Evolutionary conservation across 2,797 vertebrate genomes (phyloP).

Genomic region (Halcyon smyrnensis): DNA sequence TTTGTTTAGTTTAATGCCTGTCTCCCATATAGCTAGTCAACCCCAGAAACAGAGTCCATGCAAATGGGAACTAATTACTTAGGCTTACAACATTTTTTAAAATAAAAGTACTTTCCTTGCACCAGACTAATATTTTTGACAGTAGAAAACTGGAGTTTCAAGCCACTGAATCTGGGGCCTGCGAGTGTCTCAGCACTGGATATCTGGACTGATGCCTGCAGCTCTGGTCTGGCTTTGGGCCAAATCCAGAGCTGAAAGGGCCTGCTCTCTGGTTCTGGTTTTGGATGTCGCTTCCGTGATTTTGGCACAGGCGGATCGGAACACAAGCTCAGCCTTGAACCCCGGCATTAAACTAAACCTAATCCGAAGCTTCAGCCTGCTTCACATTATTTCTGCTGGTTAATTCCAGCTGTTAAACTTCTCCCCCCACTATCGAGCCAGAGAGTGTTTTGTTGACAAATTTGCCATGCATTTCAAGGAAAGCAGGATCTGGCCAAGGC

Average conservation of each 20-base stretch:
- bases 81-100: neutral
- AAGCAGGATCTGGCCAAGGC: conserved; percentile 13
- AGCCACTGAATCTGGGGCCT: neutral
- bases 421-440: neutral
- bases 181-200: neutral
- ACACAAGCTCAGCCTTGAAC: conserved; percentile 44
- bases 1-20: conserved; percentile 21
- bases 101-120: conserved; percentile 17
- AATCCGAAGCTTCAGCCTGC: conserved; percentile 48
- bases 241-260: conserved; percentile 26
- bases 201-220: conserved; percentile 22
- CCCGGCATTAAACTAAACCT: conserved; percentile 46
- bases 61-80: neutral
- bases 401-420: conserved; percentile 61
- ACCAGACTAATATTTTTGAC: neutral
- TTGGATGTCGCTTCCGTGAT: conserved; percentile 12
- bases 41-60: neutral
- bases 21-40: conserved; percentile 26
- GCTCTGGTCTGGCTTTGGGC: conserved; percentile 39
- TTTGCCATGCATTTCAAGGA: conserved; percentile 65
- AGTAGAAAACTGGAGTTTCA: neutral
- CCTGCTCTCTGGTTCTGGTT: conserved; percentile 49
- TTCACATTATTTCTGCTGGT: conserved; percentile 48
- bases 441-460: conserved; percentile 61
- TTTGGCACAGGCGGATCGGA: neutral